Base-by-base conservation (phyloP, 2,888 invertebrate species). In the Anoplius nigerrimus region DNA sequence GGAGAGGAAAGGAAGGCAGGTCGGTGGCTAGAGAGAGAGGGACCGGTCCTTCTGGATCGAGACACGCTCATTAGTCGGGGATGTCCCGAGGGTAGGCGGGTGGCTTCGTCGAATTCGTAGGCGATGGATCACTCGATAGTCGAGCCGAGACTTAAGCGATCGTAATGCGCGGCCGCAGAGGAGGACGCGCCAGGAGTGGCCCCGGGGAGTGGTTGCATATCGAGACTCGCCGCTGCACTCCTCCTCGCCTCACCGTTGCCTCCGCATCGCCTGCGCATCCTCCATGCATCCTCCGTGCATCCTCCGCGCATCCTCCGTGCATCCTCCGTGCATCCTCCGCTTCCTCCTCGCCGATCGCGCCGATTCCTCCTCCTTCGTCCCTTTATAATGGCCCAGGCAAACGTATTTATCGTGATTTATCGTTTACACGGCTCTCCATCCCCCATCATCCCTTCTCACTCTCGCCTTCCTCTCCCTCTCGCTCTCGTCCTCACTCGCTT, bases 341-440 rank as follows among this genome's bases (percentile, higher is more conserved):
- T 54, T 62, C 56, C 56, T 69, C 71, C 62, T 46, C 53, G 69
- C 70, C 71, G 79, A 76, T 75, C 71, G 71, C 66, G 71, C 64
- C 72, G 79, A 74, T 76, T 69, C 71, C 62, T 69, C 67, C 72
- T 57, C 66, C 71, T 76, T 70, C 72, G 68, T 71, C 75, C 82
- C 82, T 80, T 81, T 84, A 84, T 86, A 87, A 84, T 86, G 85
- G 86, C 78, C 75, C 78, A 58, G 79, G 80, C 86, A 86, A 86
- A 86, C 83, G 84, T 86, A 85, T 86, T 86, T 85, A 86, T 86
- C 85, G 84, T 86, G 86, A 87, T 86, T 86, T 86, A 86, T 86
- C 83, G 85, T 86, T 86, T 84, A 88, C 87, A 87, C 84, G 85
- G 82, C 79, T 80, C 78, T 79, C 74, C 82, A 82, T 71, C 73